Evolutionary conservation across 2,888 invertebrate genomes (phyloP), one percentile per base, ranked within the genome.

Genomic region (Drosophila buzzatii): DNA sequence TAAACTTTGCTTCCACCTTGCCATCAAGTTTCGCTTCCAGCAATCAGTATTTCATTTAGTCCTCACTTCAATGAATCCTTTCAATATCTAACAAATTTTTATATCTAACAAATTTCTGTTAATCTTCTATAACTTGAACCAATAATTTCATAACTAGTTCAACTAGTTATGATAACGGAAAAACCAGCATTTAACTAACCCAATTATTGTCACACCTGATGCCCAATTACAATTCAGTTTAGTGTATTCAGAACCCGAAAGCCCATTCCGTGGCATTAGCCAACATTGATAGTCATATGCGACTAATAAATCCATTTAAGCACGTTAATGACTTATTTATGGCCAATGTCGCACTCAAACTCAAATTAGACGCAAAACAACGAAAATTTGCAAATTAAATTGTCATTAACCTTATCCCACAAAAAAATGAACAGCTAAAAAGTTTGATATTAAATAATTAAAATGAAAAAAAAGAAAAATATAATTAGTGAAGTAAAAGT

Each of bases 251-350:
- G 41, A 67, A 63, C 59, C 31, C 8, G 1, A 27, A 18, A 20
- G 9, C 35, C 20, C 35, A 61, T 12, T 56, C 18, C 47, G 4
- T 23, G 41, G 16, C 58, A 47, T 45, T 62, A 45, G 51, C 62
- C 59, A 64, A 57, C 55, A 51, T 2, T n/a, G 27, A n/a, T 84
- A 76, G 27, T 87, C 80, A 80, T 71, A 79, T 74, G 44, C 66
- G 45, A 56, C 76, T 89, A 86, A 86, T 89, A 87, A 85, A 89
- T 85, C 82, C 58, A 79, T 89, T 86, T 79, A 79, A 70, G 71
- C 73, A 55, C 80, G 85, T 79, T 89, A 89, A 86, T 86, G 86
- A 85, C 89, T 77, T 87, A 85, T 87, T 86, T 89, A 87, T 78
- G 64, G 59, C 60, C 52, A 69, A 61, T 74, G 69, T 78, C 67